Conservation (phyloP, 2,888 invertebrate genomes). For the Leptura quadrifasciata region DNA sequence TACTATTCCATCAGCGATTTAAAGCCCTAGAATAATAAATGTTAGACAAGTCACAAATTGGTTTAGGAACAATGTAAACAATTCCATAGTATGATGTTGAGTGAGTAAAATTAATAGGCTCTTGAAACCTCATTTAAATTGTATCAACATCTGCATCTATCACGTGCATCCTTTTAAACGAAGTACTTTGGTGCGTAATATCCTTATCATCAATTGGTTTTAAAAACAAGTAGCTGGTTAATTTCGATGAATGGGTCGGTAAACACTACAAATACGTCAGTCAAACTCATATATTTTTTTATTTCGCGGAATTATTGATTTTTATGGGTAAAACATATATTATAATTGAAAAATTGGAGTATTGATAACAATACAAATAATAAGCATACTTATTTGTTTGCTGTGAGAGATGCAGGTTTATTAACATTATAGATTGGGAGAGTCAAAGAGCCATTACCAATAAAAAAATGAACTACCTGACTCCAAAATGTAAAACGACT, state of each 20-base stretch:
- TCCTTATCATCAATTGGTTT: background rate
- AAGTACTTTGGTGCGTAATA: constrained; percentile 2
- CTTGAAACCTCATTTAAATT: background rate
- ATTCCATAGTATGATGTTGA: constrained; percentile 3
- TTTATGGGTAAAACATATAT: background rate
- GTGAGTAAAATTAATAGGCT: constrained; percentile 7
- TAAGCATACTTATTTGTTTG: too few relatives aligned
- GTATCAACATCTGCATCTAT: background rate
- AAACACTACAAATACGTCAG: background rate
- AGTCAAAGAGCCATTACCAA: too few relatives aligned
- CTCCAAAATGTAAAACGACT: too few relatives aligned
- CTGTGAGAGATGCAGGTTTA: too few relatives aligned
- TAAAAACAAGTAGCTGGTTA: background rate
- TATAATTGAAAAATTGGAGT: background rate
- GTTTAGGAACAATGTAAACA: background rate
- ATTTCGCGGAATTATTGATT: background rate
- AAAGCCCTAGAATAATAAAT: background rate
- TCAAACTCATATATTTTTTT: background rate
- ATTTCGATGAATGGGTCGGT: background rate
- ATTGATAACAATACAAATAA: background rate
- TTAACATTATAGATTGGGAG: too few relatives aligned
- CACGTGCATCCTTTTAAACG: constrained; percentile 7
- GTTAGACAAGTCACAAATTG: constrained; percentile 7
- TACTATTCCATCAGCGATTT: background rate
- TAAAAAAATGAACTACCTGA: too few relatives aligned